Evolutionary conservation across 2,888 invertebrate species (phyloP).

Genomic region (Mantis religiosa): DNA sequence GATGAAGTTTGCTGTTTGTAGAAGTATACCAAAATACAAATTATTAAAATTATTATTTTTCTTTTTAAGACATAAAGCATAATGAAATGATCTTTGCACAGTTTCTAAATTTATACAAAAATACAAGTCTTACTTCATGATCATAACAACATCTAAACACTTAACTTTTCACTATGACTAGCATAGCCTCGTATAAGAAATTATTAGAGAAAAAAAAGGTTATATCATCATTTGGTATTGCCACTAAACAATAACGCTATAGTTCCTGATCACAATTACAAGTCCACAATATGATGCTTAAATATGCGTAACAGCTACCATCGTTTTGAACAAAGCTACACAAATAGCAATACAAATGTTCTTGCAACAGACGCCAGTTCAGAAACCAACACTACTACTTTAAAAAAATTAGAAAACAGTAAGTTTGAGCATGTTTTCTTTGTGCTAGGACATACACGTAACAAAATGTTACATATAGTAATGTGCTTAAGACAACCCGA

Average conservation of each 20-base stretch:
- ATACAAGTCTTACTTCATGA: too few species aligned
- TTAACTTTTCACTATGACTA: too few species aligned
- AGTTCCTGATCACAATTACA: background rate
- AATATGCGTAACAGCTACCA: background rate
- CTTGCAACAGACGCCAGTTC: background rate
- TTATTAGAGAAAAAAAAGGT: background rate
- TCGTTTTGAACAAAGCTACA: background rate
- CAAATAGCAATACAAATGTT: background rate
- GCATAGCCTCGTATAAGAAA: too few species aligned
- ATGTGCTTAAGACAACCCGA: background rate
- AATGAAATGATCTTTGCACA: too few species aligned
- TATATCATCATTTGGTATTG: background rate
- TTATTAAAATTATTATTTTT: too few species aligned
- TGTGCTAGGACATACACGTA: background rate
- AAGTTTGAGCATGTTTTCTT: background rate
- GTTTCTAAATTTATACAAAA: too few species aligned
- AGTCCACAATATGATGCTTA: too few species aligned
- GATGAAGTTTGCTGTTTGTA: too few species aligned
- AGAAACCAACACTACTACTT: background rate
- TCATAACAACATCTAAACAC: too few species aligned
- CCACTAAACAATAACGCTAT: background rate
- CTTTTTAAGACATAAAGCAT: too few species aligned
- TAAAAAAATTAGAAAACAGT: too few species aligned
- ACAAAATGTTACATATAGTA: background rate
- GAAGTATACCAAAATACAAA: too few species aligned